A percentile compares a stretch with the other conserved stretches of the same genome.
These are phyloP conservation scores for Gobiocypris rarus DNA, from an alignment of 2,113 vertebrate species.

Conservation along the genomic window DNA sequence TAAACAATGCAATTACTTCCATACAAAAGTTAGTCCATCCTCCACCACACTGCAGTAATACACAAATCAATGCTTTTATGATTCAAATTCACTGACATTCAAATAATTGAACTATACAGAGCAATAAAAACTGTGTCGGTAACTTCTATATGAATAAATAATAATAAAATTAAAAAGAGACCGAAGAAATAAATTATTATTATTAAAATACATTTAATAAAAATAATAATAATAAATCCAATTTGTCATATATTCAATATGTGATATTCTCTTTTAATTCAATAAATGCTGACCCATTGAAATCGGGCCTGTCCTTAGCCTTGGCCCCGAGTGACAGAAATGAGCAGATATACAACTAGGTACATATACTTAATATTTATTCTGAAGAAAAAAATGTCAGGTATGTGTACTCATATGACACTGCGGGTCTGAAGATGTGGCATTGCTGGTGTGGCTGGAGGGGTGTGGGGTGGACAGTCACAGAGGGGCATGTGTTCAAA, in stretches of 20 bases:
- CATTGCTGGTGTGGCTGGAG: background rate
- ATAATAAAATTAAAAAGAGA: too few species aligned
- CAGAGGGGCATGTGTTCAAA: constrained; percentile 77
- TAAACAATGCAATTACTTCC: constrained; percentile 21
- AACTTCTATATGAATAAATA: background rate
- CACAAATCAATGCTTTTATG: background rate
- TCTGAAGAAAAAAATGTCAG: constrained; percentile 46
- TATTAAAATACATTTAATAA: background rate
- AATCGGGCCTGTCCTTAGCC: background rate
- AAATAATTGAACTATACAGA: background rate
- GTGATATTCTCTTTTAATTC: background rate
- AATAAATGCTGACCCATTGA: background rate
- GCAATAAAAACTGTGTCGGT: background rate
- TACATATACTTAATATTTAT: constrained; percentile 66
- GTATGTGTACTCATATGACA: constrained; percentile 51
- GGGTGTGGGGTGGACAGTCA: constrained; percentile 64
- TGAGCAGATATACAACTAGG: constrained; percentile 60
- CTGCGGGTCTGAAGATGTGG: constrained; percentile 63
- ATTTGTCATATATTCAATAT: background rate
- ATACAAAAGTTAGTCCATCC: background rate
- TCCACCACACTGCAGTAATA: background rate
- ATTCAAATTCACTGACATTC: background rate
- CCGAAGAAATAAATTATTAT: background rate
- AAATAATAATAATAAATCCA: background rate
- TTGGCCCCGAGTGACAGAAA: constrained; percentile 20